phyloP scores from a whole-genome alignment of 2,113 vertebrate species.

The Indicator indicator region DNA sequence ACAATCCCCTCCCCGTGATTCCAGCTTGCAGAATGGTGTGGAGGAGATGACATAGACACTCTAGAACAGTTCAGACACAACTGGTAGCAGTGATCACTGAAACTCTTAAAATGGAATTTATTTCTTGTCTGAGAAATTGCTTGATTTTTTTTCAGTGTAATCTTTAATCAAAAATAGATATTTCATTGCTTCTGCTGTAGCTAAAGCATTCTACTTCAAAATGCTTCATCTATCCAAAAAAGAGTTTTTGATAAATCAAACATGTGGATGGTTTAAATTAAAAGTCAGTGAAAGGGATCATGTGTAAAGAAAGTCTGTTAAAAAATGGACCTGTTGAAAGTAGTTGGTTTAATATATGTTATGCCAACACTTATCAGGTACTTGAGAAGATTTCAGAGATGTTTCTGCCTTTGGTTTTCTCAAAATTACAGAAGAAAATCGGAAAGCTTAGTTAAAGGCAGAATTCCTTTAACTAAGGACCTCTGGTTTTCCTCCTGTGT shows the following conservation, averaged over 20 bases:
- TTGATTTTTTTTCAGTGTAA: background rate
- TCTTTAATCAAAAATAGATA: background rate
- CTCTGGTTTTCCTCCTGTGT: background rate
- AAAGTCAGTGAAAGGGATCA: background rate
- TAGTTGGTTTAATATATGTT: background rate
- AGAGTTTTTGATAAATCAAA: background rate
- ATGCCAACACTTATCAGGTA: background rate
- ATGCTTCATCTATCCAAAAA: background rate
- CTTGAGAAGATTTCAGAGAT: background rate
- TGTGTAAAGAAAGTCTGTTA: background rate
- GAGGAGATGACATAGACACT: background rate
- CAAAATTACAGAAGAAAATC: background rate
- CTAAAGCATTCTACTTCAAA: background rate
- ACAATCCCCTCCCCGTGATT: rapidly evolving
- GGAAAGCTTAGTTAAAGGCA: background rate
- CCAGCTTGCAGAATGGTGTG: background rate
- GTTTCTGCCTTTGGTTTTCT: background rate
- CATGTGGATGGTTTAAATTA: background rate
- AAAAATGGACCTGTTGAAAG: background rate
- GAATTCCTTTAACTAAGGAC: background rate
- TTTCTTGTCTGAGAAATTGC: background rate
- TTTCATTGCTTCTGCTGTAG: background rate
- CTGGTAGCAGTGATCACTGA: background rate
- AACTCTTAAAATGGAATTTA: background rate
- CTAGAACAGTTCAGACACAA: background rate